These are phyloP conservation scores for Terrapene triunguis DNA, from an alignment of 2,113 vertebrate genomes.

Conservation along the genomic window DNA sequence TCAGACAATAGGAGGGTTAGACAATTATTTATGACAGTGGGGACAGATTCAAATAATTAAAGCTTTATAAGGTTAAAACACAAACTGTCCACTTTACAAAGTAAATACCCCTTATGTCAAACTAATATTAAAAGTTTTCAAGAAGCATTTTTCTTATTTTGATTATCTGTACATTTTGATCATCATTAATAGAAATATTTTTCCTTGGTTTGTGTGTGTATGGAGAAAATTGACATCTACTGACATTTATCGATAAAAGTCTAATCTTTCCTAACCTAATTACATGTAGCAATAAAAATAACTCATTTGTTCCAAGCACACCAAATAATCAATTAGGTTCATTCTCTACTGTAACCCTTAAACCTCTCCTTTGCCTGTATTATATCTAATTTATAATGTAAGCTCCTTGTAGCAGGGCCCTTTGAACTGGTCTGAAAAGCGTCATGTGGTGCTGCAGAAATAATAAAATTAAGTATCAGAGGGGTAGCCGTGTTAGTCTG, in stretches of 20 bases:
- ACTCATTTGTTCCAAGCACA: neutral
- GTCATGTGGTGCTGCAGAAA: neutral
- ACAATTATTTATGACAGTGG: neutral
- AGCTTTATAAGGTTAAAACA: neutral
- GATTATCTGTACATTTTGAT: neutral
- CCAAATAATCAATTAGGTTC: neutral
- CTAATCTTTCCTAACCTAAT: too few relatives aligned
- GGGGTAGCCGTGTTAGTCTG: too few relatives aligned
- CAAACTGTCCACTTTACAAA: neutral
- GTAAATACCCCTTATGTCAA: too few relatives aligned
- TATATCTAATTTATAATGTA: neutral
- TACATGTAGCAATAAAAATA: constrained; percentile 6
- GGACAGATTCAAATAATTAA: neutral
- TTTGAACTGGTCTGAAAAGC: neutral
- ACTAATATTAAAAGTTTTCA: too few relatives aligned
- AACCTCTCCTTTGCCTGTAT: neutral
- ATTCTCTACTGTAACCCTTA: neutral
- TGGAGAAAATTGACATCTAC: neutral
- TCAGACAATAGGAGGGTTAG: neutral
- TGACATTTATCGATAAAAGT: neutral
- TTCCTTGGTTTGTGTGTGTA: neutral
- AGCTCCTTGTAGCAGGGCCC: neutral
- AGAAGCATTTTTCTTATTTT: too few relatives aligned
- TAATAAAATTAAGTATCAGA: neutral
- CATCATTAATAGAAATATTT: neutral